phyloP scores from a whole-genome alignment of 2,113 vertebrate genomes.

The Cottus gobio region DNA sequence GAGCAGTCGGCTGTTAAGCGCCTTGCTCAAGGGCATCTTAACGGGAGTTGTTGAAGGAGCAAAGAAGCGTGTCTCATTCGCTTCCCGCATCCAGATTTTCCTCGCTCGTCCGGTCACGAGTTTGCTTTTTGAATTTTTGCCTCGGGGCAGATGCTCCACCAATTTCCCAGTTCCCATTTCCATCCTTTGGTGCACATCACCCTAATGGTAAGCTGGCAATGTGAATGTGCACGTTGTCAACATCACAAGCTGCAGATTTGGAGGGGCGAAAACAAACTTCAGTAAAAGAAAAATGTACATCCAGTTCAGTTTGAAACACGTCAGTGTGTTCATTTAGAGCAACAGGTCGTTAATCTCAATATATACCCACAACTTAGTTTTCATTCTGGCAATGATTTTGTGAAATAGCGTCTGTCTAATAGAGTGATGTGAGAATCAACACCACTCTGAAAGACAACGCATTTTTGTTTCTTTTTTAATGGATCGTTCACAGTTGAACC shows the following conservation, averaged over 20 bases:
- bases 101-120: slow-evolving; percentile 16
- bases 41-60: slow-evolving; percentile 34
- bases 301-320: background rate
- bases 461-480: slow-evolving; percentile 2
- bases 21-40: slow-evolving; percentile 68
- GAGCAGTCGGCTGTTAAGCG: slow-evolving; percentile 40
- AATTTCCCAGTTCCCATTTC: slow-evolving; percentile 11
- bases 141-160: slow-evolving; percentile 35
- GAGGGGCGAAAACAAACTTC: background rate
- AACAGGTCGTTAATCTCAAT: slow-evolving; percentile 2
- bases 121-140: slow-evolving; percentile 38
- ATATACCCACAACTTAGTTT: background rate
- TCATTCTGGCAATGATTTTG: background rate
- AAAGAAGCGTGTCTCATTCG: slow-evolving; percentile 38
- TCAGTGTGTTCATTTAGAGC: background rate
- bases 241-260: background rate
- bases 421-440: slow-evolving; percentile 8
- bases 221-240: background rate
- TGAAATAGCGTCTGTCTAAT: background rate
- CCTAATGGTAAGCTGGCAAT: slow-evolving; percentile 9
- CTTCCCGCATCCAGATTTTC: slow-evolving; percentile 38
- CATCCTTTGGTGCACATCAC: slow-evolving; percentile 15
- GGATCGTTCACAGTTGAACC: background rate
- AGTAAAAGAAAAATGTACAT: background rate
- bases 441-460: background rate